Evolutionary conservation across 2,888 invertebrate species (phyloP).

Genomic region (Anthophora plumipes): DNA sequence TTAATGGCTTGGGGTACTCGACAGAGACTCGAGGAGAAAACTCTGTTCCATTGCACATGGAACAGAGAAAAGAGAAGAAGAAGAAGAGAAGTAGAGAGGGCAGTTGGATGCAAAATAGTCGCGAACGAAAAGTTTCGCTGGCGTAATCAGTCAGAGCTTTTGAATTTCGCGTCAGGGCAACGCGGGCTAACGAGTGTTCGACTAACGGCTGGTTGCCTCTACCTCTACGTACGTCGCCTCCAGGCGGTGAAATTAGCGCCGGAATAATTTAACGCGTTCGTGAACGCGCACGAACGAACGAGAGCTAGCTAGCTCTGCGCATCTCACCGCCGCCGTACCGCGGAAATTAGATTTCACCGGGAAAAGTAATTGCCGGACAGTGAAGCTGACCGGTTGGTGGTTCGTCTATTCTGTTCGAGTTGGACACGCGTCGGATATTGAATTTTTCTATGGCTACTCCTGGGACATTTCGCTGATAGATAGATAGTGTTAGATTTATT

Average conservation of each 20-base stretch:
- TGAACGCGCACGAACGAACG: conserved; percentile 1
- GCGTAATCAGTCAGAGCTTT: conserved; percentile 56
- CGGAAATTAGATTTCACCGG: conserved; percentile 46
- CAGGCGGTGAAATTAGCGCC: conserved; percentile 48
- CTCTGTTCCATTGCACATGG: too few relatives aligned
- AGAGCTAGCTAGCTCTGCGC: background rate
- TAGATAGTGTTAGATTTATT: background rate
- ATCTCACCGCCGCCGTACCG: conserved; percentile 15
- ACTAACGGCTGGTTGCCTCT: conserved; percentile 16
- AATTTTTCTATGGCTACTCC: conserved; percentile 19
- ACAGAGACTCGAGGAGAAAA: background rate
- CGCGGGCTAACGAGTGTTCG: conserved; percentile 57
- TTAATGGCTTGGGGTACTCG: conserved; percentile 4
- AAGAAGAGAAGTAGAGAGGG: background rate
- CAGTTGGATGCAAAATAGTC: conserved; percentile 2
- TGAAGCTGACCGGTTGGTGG: conserved; percentile 22
- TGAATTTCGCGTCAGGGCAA: conserved; percentile 42
- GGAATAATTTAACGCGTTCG: conserved; percentile 61
- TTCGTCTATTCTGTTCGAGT: background rate
- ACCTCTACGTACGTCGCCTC: conserved; percentile 31
- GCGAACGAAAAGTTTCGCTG: conserved; percentile 47
- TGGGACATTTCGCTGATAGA: background rate
- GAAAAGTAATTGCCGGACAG: conserved; percentile 54
- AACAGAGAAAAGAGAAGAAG: background rate
- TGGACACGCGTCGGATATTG: conserved; percentile 36